Evolutionary conservation across 2,797 vertebrate species (phyloP), one percentile per base, ranked within the genome.

Genomic region (Danio tinwini): DNA sequence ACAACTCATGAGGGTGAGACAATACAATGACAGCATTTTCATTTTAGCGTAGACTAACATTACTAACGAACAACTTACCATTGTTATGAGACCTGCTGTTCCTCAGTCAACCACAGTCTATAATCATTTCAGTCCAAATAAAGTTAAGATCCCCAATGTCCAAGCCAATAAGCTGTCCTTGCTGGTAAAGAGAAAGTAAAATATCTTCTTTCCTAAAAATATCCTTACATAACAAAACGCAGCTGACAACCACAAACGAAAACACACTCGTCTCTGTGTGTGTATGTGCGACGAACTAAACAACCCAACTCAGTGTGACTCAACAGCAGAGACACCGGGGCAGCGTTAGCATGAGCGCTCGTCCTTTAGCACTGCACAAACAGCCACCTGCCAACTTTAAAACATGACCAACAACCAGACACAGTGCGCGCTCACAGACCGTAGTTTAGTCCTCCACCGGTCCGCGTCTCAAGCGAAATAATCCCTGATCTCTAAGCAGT

Each of bases 301-400:
- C 47, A 56, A 12, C 5, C 5, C 37, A 44, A 29, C 10, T 74
- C 56, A 52, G 45, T 50, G 12, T 50, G 73, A n/a, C 37, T 62
- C 19, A 63, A 45, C 17, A 59, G 2, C 59, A 65, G 69, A 55
- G 59, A 80, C 49, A 64, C 49, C 40, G 47, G 16, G 61, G 29
- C 14, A 37, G 44, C 45, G 62, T 68, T 84, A 82, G 84, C 82
- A 47, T 10, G 13, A 8, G 65, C 62, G 56, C 55, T 52, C 42
- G 78, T 65, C 67, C 72, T 76, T 80, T 76, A 83, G 70, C 74
- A 64, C 52, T 63, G 63, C 80, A 56, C 19, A 45, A 29, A 39
- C 53, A 11, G 37, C 56, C 77, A 19, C 5, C 40, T 63, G 42
- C 53, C 76, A 78, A 79, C 80, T 84, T 84, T 61, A 45, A 80